phyloP scores from a whole-genome alignment of 2,113 vertebrate genomes.

The Corythornis cristatus region DNA sequence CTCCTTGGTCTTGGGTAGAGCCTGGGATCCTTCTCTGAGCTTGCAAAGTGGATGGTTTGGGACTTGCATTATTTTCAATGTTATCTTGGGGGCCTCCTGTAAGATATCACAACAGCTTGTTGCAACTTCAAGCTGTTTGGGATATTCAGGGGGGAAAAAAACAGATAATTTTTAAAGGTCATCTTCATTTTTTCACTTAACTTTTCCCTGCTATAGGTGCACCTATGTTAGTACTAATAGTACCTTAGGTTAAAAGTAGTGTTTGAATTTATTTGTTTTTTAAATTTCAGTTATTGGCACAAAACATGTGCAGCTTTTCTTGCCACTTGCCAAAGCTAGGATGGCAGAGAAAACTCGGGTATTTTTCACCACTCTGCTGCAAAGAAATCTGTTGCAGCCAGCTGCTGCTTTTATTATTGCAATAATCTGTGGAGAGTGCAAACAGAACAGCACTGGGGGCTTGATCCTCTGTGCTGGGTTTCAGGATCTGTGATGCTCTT shows the following conservation, averaged over 20 bases:
- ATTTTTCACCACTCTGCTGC: not conserved
- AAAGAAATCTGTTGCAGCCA: not conserved
- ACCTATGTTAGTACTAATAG: not conserved
- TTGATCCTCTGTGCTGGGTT: not conserved
- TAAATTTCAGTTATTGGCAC: not conserved
- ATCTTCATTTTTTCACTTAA: not conserved
- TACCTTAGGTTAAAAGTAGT: not conserved
- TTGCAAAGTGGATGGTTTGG: not conserved
- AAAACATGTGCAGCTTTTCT: not conserved
- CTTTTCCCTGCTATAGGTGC: not conserved
- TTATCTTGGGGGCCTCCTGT: not conserved
- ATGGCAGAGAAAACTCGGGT: not conserved
- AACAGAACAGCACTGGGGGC: not conserved
- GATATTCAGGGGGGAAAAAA: not conserved
- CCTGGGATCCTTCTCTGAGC: not conserved
- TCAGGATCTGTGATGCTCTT: not conserved
- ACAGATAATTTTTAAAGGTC: not conserved
- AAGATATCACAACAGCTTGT: not conserved
- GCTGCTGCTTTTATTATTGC: not conserved
- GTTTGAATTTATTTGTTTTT: not conserved
- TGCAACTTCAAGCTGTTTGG: not conserved
- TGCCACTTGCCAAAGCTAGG: not conserved
- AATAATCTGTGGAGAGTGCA: not conserved
- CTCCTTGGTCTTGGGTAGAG: not conserved
- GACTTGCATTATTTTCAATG: not conserved